phyloP scores from a whole-genome alignment of 2,113 vertebrate species.

The Cynopterus brachyotis region DNA sequence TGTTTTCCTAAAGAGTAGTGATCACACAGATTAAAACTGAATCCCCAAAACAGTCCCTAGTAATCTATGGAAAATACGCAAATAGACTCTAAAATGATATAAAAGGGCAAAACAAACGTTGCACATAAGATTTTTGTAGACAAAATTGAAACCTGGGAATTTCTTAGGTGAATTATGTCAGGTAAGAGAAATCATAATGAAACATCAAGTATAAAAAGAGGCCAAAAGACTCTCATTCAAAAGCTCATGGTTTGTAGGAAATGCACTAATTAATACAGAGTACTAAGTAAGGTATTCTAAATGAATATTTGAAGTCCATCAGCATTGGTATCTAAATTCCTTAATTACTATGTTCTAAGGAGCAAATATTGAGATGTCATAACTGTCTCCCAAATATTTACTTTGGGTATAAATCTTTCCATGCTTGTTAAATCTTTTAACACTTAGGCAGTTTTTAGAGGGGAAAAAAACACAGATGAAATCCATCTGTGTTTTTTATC shows the following conservation, averaged over 20 bases:
- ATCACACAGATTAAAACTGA: neutral
- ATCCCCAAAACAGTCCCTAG: neutral
- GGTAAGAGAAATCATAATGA: neutral
- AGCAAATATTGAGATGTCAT: slow-evolving; percentile 12
- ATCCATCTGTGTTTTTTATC: neutral
- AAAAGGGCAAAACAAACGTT: neutral
- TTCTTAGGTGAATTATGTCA: neutral
- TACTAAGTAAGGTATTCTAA: neutral
- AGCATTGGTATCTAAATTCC: neutral
- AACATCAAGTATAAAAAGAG: neutral
- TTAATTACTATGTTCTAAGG: slow-evolving; percentile 53
- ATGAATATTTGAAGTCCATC: slow-evolving; percentile 36
- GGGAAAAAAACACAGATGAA: slow-evolving; percentile 35
- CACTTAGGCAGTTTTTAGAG: slow-evolving; percentile 20
- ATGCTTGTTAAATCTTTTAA: slow-evolving; percentile 30
- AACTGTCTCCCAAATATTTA: slow-evolving; percentile 35
- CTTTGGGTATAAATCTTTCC: slow-evolving; percentile 32
- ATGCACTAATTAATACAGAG: neutral
- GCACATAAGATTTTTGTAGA: neutral
- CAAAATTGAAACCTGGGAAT: neutral
- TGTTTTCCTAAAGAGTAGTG: neutral
- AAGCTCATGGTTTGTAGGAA: slow-evolving; percentile 1
- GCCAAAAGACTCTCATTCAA: neutral
- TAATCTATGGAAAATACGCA: neutral
- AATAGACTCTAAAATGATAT: neutral